These are phyloP conservation scores for Hyla sarda DNA, from an alignment of 2,113 vertebrate genomes.

Conservation along the genomic window DNA sequence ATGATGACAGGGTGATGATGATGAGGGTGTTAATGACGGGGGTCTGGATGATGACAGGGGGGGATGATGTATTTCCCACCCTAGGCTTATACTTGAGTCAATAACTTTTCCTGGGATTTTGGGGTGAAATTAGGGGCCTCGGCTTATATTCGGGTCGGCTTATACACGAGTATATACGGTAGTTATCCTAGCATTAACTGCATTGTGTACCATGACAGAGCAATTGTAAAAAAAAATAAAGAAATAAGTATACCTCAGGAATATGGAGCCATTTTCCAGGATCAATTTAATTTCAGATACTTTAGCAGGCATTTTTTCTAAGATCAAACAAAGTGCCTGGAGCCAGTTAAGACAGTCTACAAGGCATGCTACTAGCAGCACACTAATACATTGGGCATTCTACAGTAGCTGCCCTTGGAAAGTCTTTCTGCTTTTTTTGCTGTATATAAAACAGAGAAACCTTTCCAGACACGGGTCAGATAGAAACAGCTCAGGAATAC, in stretches of 20 bases:
- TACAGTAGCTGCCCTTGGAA: slow-evolving; percentile 52
- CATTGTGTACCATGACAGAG: slow-evolving; percentile 38
- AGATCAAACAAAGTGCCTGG: slow-evolving; percentile 49
- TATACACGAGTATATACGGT: too few species aligned
- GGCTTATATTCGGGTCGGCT: too few species aligned
- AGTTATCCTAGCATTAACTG: slow-evolving; percentile 29
- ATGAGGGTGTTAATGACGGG: too few species aligned
- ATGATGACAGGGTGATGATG: too few species aligned
- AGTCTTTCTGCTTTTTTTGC: slow-evolving; percentile 43
- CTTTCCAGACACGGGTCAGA: slow-evolving; percentile 50
- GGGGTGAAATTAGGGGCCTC: too few species aligned
- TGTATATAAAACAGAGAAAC: slow-evolving; percentile 55
- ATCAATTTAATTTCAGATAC: slow-evolving; percentile 50
- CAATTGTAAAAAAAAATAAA: slow-evolving; percentile 40
- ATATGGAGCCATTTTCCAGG: slow-evolving; percentile 50
- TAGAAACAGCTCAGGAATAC: slow-evolving; percentile 43
- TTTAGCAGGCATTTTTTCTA: slow-evolving; percentile 49
- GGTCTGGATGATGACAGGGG: too few species aligned
- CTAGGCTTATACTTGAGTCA: too few species aligned
- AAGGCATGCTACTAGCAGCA: slow-evolving; percentile 40
- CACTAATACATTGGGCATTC: slow-evolving; percentile 52
- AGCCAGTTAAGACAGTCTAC: slow-evolving; percentile 40
- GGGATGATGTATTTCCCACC: too few species aligned
- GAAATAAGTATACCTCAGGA: slow-evolving; percentile 34
- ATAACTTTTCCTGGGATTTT: too few species aligned